Evolutionary conservation across 2,888 invertebrate genomes (phyloP).

Genomic region (Cosmopolites sordidus): DNA sequence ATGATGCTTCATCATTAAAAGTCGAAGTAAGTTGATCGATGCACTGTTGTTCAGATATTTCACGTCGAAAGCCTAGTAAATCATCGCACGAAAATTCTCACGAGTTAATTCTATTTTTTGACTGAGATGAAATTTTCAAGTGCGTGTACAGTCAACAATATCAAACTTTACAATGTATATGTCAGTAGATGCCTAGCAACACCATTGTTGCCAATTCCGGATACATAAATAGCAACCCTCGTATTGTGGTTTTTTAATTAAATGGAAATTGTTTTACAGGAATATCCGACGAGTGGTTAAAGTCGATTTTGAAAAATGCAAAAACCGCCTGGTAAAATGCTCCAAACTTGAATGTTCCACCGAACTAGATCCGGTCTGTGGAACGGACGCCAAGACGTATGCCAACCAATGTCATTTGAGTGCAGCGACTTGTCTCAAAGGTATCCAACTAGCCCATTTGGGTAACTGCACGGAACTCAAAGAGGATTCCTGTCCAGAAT

Average conservation of each 20-base stretch:
- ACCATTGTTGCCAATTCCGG: no score
- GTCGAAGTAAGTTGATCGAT: no score
- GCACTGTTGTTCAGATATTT: no score
- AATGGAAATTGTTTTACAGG: conserved; percentile 21
- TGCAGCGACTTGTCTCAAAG: conserved; percentile 80
- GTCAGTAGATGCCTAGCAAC: no score
- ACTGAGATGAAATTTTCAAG: no score
- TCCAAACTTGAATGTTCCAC: conserved; percentile 66
- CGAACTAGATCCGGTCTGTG: conserved; percentile 77
- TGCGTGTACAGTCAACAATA: no score
- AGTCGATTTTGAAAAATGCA: conserved; percentile 78
- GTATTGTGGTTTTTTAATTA: not conserved
- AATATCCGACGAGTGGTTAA: conserved; percentile 59
- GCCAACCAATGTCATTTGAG: conserved; percentile 77
- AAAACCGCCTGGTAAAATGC: conserved; percentile 69
- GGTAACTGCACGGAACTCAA: conserved; percentile 79
- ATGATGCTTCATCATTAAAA: no score
- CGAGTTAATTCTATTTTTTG: no score
- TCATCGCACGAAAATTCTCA: no score
- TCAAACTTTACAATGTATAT: no score
- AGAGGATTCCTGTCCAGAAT: conserved; percentile 59
- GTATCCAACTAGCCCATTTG: conserved; percentile 82
- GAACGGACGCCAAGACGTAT: conserved; percentile 83
- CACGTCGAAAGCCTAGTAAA: no score
- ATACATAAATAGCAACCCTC: no score